Evolutionary conservation across 2,888 invertebrate genomes (phyloP), one percentile per base, ranked within the genome.

Genomic region (Acheta domesticus): DNA sequence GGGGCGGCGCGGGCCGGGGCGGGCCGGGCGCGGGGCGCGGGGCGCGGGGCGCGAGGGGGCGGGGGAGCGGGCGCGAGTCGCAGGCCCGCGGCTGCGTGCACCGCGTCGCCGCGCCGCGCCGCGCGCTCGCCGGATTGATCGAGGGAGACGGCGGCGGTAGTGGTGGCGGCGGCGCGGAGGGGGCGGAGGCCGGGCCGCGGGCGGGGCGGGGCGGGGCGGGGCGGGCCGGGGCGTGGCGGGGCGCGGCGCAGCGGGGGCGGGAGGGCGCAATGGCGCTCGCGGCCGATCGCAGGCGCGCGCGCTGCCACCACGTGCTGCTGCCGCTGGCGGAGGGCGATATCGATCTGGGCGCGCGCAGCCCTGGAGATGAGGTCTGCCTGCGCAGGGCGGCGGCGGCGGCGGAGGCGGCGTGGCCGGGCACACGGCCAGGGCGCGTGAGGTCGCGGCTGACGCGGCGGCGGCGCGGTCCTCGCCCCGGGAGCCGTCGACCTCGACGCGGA

Each of bases 361-460:
- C 62, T 36, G 62, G 62, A 62, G 62, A 62, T 62, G 62, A 62
- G 62, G 62, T 62, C 62, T 62, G 62, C 62, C 16, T 62, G 14
- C 16, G 62, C 16, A 14, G 62, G 62, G 36, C 36, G 36, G 36
- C 62, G 62, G 4, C 36, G 36, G 36, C 4, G 11, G 36, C 36
- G 36, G 36, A 5, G 11, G 36, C 62, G 62, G 62, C 62, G 36
- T n/a, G 62, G 62, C 62, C 62, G 62, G 62, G 62, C 62, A 62
- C 62, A 62, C 62, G 62, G 62, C 62, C 62, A 62, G 62, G 62
- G n/a, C 62, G 62, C 62, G 62, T 62, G 62, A 62, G 62, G 62
- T n/a, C 62, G 62, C 62, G 62, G 62, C 14, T 62, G n/a, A n/a
- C 62, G 62, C 14, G 62, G 62, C 14, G 62, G 62, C 62, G 16